Evolutionary conservation across 2,797 vertebrate species (phyloP).

Genomic region (Acrocephalus scirpaceus): DNA sequence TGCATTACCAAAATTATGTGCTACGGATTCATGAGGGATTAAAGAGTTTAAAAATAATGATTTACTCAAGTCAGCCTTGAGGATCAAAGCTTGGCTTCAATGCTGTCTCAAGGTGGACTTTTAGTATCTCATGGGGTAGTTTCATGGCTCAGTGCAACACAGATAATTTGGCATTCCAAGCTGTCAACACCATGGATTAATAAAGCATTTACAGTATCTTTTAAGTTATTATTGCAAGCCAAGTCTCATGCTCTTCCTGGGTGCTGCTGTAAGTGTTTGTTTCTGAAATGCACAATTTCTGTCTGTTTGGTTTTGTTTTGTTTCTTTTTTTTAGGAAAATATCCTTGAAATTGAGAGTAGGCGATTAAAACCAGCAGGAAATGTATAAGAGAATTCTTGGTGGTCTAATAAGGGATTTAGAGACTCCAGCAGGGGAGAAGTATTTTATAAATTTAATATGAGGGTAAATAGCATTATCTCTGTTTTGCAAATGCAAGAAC

Average conservation of each 20-base stretch:
- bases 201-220: slow-evolving; percentile 22
- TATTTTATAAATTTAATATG: slow-evolving; percentile 20
- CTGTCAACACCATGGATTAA: slow-evolving; percentile 34
- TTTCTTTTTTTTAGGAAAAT: not conserved
- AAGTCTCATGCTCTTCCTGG: not conserved
- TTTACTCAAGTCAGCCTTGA: slow-evolving; percentile 55
- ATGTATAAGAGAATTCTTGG: not conserved
- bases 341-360: not conserved
- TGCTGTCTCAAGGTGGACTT: slow-evolving; percentile 50
- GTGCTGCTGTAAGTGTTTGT: not conserved
- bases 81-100: slow-evolving; percentile 54
- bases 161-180: slow-evolving; percentile 33
- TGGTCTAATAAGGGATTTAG: slow-evolving; percentile 41
- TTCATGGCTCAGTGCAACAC: slow-evolving; percentile 22
- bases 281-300: slow-evolving; percentile 11
- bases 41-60: slow-evolving; percentile 42
- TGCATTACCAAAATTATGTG: slow-evolving; percentile 21
- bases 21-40: slow-evolving; percentile 41
- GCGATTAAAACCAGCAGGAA: not conserved
- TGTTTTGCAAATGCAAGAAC: slow-evolving; percentile 29
- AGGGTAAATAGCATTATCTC: slow-evolving; percentile 18
- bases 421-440: not conserved
- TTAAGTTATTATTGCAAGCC: slow-evolving; percentile 13
- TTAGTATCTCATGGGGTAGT: slow-evolving; percentile 13
- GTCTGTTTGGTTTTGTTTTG: not conserved